Conservation (phyloP, 2,113 vertebrate species). For the Lepisosteus oculatus region DNA sequence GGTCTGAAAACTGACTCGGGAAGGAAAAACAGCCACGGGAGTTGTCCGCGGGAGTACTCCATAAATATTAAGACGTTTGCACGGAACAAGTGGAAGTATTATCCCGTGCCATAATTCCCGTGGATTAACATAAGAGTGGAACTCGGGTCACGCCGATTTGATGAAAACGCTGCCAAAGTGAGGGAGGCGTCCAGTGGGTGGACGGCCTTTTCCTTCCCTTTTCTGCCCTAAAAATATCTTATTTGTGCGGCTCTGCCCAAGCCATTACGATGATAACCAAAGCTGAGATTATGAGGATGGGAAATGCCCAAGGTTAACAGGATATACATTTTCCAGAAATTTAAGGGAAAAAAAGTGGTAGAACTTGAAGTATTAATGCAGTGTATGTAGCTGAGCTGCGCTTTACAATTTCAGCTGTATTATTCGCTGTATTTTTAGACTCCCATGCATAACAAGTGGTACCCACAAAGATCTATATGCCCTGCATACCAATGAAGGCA, state of each 20-base stretch:
- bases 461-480: no score
- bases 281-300: background rate
- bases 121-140: no score
- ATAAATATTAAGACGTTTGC: no score
- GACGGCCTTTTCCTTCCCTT: slow-evolving; percentile 18
- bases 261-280: background rate
- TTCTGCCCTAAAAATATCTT: slow-evolving; percentile 11
- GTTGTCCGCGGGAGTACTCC: no score
- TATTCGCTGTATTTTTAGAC: no score
- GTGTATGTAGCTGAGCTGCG: background rate
- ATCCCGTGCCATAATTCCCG: no score
- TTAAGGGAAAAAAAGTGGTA: no score
- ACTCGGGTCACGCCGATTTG: background rate
- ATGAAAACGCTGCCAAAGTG: background rate
- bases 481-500: no score
- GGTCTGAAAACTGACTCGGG: no score
- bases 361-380: background rate
- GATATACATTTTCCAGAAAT: background rate
- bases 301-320: slow-evolving; percentile 8
- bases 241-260: background rate
- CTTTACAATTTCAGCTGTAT: background rate
- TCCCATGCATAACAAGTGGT: no score
- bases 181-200: background rate
- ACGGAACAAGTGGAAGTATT: no score
- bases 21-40: no score